Evolutionary conservation across 2,113 vertebrate genomes (phyloP).

Genomic region (Oncorhynchus masou): DNA sequence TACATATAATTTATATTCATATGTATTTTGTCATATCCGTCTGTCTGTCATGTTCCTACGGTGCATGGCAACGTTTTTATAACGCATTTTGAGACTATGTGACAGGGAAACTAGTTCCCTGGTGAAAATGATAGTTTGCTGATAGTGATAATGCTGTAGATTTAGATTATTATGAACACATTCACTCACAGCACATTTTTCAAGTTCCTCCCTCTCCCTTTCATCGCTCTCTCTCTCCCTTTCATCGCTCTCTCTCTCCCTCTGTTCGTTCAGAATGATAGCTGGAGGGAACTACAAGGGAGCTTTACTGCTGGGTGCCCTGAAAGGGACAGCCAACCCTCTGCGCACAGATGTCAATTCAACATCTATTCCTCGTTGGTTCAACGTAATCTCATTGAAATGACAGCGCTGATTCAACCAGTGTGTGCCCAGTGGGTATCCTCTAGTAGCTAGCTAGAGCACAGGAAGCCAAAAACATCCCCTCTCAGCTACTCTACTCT

Average conservation of each 20-base stretch:
- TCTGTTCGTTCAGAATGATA: neutral
- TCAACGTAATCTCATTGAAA: too few relatives aligned
- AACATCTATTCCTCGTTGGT: too few relatives aligned
- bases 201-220: neutral
- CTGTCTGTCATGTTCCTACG: neutral
- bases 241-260: neutral
- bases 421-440: too few relatives aligned
- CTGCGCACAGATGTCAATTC: too few relatives aligned
- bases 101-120: neutral
- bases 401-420: too few relatives aligned
- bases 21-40: neutral
- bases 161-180: neutral
- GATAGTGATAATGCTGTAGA: neutral
- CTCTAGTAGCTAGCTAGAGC: neutral
- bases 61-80: neutral
- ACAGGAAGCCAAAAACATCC: too few relatives aligned
- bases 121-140: neutral
- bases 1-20: constrained; percentile 16
- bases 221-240: neutral
- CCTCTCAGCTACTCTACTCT: too few relatives aligned
- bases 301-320: neutral
- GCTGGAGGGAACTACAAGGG: neutral
- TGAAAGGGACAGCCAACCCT: neutral
- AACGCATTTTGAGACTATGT: neutral
- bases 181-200: neutral